Evolutionary conservation across 2,888 invertebrate species (phyloP).

Genomic region (Tetrapedia diversipes): DNA sequence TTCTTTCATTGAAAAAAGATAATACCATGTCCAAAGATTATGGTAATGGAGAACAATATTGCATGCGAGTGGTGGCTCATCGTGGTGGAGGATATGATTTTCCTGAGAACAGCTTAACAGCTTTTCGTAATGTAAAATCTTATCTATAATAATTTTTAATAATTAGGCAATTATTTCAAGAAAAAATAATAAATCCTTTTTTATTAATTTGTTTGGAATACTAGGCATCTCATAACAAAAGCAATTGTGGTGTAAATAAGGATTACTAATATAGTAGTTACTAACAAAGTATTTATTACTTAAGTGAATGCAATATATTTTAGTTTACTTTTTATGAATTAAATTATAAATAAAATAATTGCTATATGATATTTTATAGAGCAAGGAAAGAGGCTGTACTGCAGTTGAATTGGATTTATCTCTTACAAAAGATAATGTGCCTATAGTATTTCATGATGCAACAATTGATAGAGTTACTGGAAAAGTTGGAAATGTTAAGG

Average conservation of each 20-base stretch:
- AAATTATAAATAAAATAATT: slow-evolving; percentile 12
- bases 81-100: slow-evolving; percentile 90
- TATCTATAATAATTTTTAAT: slow-evolving; percentile 44
- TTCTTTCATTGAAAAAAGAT: slow-evolving; percentile 67
- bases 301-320: not conserved
- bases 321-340: slow-evolving; percentile 8
- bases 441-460: slow-evolving; percentile 90
- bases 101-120: slow-evolving; percentile 91
- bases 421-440: slow-evolving; percentile 89
- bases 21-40: slow-evolving; percentile 56
- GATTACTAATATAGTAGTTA: slow-evolving; percentile 54
- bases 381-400: slow-evolving; percentile 88
- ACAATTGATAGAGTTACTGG: slow-evolving; percentile 88
- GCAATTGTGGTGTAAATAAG: slow-evolving; percentile 22
- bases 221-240: slow-evolving; percentile 12
- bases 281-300: slow-evolving; percentile 36
- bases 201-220: slow-evolving; percentile 21
- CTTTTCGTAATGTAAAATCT: slow-evolving; percentile 87
- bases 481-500: slow-evolving; percentile 83
- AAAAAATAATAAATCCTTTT: slow-evolving; percentile 21
- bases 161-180: slow-evolving; percentile 11
- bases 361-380: slow-evolving; percentile 83
- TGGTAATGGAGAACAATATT: slow-evolving; percentile 73
- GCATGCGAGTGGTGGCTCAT: slow-evolving; percentile 88
- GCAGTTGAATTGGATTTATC: slow-evolving; percentile 91